Evolutionary conservation across 2,888 invertebrate genomes (phyloP), one percentile per base, ranked within the genome.

Genomic region (Blomia tropicalis): DNA sequence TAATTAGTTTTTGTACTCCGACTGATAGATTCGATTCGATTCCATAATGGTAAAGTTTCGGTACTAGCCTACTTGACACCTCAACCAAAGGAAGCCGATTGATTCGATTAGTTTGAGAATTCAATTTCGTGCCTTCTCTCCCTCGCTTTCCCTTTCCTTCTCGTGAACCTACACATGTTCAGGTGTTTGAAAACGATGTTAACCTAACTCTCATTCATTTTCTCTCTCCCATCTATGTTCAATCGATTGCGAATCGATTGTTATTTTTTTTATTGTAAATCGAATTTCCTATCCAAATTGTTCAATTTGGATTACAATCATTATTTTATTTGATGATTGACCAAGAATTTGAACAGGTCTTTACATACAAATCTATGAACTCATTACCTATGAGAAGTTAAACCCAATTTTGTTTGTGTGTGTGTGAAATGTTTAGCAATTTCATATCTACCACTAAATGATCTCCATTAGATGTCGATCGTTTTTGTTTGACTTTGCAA

Each of bases 21-120:
- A 11, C 22, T 27, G 51, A 47, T 27, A 19, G 51, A n/a, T n/a
- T 47, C 11, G 7, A 47, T 27, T 47, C 27, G 51, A 11, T 7
- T n/a, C 51, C 51, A n/a, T 47, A 47, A 47, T 47, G 51, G 22
- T n/a, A 47, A 47, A 47, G 51, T 47, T 47, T 47, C 7, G 36
- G 7, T 17, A 36, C 7, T 36, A 11, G 7, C 27, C 22, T 11
- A 19, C 51, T 47, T 19, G 51, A 47, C 51, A 47, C 51, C 51
- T 47, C 51, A 14, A 47, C 51, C 51, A n/a, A n/a, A n/a, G n/a
- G n/a, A n/a, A n/a, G n/a, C n/a, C n/a, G 11, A 11, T 47, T 19
- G 22, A 47, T 27, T 47, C 51, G 51, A 47, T 47, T 47, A 47
- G 36, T n/a, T n/a, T n/a, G n/a, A 7, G 51, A 47, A 22, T 47